Base-by-base conservation (phyloP, 2,113 vertebrate species). In the Pterophyllum scalare region DNA sequence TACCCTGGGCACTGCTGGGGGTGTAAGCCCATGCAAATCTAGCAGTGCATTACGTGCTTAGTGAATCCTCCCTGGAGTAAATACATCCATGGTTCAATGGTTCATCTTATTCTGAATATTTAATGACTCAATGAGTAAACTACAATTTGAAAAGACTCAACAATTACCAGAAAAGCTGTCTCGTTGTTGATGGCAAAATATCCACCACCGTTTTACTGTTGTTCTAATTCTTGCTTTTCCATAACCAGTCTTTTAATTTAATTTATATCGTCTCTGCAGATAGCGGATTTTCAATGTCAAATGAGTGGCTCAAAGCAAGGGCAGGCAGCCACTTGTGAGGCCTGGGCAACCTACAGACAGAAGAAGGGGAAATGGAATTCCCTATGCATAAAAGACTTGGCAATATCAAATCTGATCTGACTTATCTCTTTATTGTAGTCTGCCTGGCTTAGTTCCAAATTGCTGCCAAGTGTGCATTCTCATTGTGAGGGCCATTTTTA, bases 271-370 rank as follows among this genome's bases (percentile, higher is more conserved):
- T 83, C 79, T 75, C 49, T 70, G 65, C 77, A 72, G 89, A 87
- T 79, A 31, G 80, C n/a, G 24, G 62, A 35, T 85, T 92, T 89
- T 92, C 92, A 88, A 89, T 93, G 94, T 91, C 91, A 93, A 87
- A 83, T 4, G 40, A 85, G 81, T 65, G 77, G 49, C 82, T 91
- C 62, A 85, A 89, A 85, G 81, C 85, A 91, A 91, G 80, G 88
- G 85, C 87, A 84, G 43, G 65, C 86, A 31, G 85, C 70, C 80
- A 92, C 88, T 87, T 88, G 78, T 80, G 83, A 70, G 54, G 59
- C 75, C 56, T 2, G 19, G 77, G 77, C 62, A 79, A 85, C 87
- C 83, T 79, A 43, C 58, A 87, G 77, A 90, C 75, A 88, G 77
- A 83, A 80, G 64, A 85, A 83, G 67, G 70, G 80, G 81, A 90